Evolutionary conservation across 2,888 invertebrate genomes (phyloP).

Genomic region (Drosophila infuscata): DNA sequence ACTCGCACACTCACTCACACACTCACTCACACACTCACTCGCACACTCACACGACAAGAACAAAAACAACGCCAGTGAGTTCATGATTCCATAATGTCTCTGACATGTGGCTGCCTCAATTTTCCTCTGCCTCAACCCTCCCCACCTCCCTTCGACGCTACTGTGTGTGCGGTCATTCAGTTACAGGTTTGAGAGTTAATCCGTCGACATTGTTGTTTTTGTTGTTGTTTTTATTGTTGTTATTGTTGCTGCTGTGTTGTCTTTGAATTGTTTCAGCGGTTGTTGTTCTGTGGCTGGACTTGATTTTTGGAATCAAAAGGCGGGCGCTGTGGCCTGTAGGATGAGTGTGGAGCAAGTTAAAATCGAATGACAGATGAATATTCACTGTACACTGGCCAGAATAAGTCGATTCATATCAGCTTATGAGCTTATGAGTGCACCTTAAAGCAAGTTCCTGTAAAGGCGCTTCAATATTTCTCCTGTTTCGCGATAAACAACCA

Average conservation of each 20-base stretch:
- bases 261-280: conserved; percentile 67
- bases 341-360: neutral
- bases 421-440: neutral
- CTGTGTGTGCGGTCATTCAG: conserved; percentile 65
- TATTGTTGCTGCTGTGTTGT: conserved; percentile 45
- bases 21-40: neutral
- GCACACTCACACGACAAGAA: conserved; percentile 4
- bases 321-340: neutral
- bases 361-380: neutral
- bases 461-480: neutral
- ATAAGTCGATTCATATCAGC: neutral
- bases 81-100: conserved; percentile 76
- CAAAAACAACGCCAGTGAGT: conserved; percentile 54
- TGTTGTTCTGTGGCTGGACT: conserved; percentile 53
- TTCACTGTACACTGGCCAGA: neutral
- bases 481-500: neutral
- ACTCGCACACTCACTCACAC: neutral
- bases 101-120: conserved; percentile 60
- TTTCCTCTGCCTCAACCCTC: conserved; percentile 13
- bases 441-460: neutral
- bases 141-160: conserved; percentile 14
- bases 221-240: conserved; percentile 28
- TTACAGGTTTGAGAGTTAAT: conserved; percentile 66
- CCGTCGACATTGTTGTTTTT: conserved; percentile 43
- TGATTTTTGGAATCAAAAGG: conserved; percentile 36